phyloP scores from a whole-genome alignment of 2,888 invertebrate genomes.

The Molorchus minor region DNA sequence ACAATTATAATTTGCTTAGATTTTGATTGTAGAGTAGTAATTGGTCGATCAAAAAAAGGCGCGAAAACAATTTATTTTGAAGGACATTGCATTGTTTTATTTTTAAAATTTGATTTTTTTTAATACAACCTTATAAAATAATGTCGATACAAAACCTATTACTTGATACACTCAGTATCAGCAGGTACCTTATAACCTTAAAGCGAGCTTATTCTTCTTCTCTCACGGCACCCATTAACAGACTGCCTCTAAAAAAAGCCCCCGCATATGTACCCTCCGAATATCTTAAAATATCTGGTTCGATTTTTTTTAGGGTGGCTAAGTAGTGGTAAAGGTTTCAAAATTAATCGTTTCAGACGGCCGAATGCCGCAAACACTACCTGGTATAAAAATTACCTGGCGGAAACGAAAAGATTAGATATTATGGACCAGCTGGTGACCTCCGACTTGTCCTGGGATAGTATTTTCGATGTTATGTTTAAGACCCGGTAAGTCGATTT shows the following conservation, averaged over 20 bases:
- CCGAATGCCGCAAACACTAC: neutral
- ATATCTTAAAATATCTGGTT: constrained; percentile 18
- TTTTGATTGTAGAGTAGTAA: no score
- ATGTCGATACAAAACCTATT: no score
- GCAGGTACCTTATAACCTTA: constrained; percentile 6
- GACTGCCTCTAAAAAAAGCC: neutral
- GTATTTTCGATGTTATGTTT: constrained; percentile 36
- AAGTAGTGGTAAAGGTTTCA: constrained; percentile 18
- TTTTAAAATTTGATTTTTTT: no score
- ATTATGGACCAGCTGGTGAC: constrained; percentile 32
- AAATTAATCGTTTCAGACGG: constrained; percentile 13
- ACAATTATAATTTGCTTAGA: no score
- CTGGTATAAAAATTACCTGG: constrained; percentile 4
- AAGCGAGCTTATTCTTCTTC: no score
- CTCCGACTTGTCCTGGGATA: constrained; percentile 31
- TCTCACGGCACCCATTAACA: neutral
- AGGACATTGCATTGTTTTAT: no score
- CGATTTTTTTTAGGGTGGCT: constrained; percentile 17
- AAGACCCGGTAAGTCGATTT: constrained; percentile 31
- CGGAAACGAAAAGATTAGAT: constrained; percentile 8
- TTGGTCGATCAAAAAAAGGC: no score
- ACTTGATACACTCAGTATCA: neutral
- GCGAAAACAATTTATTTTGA: no score
- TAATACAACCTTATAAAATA: no score
- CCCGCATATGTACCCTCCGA: neutral